Base-by-base conservation (phyloP, 1,140 invertebrate genomes). In the Bombus waltoni region DNA sequence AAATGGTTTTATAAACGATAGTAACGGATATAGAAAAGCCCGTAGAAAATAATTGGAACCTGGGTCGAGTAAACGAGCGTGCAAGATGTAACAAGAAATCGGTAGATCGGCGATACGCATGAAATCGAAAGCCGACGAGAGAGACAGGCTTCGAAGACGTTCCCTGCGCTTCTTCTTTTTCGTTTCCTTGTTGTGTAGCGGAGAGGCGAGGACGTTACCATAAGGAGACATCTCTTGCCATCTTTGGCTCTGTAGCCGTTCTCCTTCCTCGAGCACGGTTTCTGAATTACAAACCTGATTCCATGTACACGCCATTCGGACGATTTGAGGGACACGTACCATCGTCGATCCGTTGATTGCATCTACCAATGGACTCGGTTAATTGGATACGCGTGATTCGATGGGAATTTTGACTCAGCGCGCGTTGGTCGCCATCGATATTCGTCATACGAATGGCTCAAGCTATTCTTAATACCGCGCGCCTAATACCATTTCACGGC, bases 151-250 rank as follows among this genome's bases (percentile, higher is more conserved):
- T 25, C 28, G 62, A 57, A 44, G 66, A 32, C 47, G 44, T 57
- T 79, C 66, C 80, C 25, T 53, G 28, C 74, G 74, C 85, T 87
- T 89, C 40, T 73, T 87, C 81, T 76, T 89, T 84, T 38, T 91
- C 79, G 89, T 91, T 91, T 89, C 65, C 38, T 44, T 28, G 73
- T 84, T 59, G 70, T 62, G 76, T 77, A 68, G 72, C 81, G 85
- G 81, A 91, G 85, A 86, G 79, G 83, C 92, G 90, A 93, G 91
- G 93, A 93, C 93, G 92, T 87, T 94, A 94, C 93, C 93, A 94
- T 94, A 94, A 93, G 93, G 92, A 92, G 93, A 92, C 92, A 94
- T 94, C 92, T 92, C 87, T 91, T 87, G 90, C 89, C 91, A 92
- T 93, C 87, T 90, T 87, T 88, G 87, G 87, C 84, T 71, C 79